These are phyloP conservation scores for Indri indri DNA, from an alignment of 2,113 vertebrate species.

Conservation along the genomic window DNA sequence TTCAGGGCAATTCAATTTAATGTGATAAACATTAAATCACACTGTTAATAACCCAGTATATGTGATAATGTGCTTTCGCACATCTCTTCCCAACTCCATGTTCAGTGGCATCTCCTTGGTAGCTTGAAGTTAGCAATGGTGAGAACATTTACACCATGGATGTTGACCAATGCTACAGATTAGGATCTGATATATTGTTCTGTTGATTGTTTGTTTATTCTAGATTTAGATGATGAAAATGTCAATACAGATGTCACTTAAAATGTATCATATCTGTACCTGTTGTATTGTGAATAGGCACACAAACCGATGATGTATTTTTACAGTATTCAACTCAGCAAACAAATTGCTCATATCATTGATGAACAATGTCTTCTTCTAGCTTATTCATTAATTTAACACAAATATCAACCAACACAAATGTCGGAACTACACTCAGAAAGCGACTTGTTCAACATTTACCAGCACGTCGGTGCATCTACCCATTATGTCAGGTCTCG, in stretches of 20 bases:
- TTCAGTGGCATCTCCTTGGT: not conserved
- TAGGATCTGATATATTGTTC: not conserved
- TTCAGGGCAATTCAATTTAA: not conserved
- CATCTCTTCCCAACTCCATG: not conserved
- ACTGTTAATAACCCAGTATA: not conserved
- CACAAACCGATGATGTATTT: not conserved
- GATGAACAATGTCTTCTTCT: not conserved
- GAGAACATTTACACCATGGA: not conserved
- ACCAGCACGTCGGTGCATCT: not conserved
- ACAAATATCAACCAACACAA: not conserved
- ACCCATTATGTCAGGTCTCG: not conserved
- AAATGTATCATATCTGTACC: not conserved
- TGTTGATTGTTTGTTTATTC: not conserved
- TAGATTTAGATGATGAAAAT: not conserved
- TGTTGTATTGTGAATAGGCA: not conserved
- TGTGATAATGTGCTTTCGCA: not conserved
- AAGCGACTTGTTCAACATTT: not conserved
- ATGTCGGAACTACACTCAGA: not conserved
- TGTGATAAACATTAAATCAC: not conserved
- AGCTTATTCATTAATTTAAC: not conserved
- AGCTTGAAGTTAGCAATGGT: not conserved
- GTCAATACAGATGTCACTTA: not conserved
- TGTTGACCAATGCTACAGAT: not conserved
- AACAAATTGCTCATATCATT: not conserved
- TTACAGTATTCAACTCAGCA: not conserved